Evolutionary conservation across 2,797 vertebrate species (phyloP).

Genomic region (Novumbra hubbsi): DNA sequence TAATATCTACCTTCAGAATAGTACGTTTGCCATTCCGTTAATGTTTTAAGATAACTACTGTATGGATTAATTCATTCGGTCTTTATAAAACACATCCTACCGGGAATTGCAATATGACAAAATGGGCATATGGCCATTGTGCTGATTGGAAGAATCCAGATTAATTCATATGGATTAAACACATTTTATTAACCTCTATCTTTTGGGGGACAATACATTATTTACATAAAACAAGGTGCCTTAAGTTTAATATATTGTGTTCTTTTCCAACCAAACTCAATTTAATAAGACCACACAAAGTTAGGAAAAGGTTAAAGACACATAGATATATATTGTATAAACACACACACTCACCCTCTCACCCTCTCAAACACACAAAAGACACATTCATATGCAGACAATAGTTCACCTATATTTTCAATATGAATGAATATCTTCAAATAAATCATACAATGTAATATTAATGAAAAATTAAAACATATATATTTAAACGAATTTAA

Average conservation of each 20-base stretch:
- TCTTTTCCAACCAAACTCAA: no score
- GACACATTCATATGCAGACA: no score
- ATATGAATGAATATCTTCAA: not conserved
- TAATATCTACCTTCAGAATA: not conserved
- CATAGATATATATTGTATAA: no score
- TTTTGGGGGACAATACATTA: no score
- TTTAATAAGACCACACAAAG: no score
- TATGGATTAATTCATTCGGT: not conserved
- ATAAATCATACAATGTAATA: not conserved
- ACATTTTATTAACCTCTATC: not conserved
- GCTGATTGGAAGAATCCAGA: not conserved
- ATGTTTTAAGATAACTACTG: not conserved
- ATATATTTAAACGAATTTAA: not conserved
- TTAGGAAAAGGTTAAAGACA: no score
- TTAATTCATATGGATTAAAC: slow-evolving; percentile 6
- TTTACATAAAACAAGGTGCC: no score
- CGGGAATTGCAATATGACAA: no score
- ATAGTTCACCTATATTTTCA: not conserved
- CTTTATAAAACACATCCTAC: not conserved
- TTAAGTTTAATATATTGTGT: no score
- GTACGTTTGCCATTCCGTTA: not conserved
- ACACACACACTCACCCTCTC: no score
- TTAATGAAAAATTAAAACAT: not conserved
- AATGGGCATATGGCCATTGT: slow-evolving; percentile 8
- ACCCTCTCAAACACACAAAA: no score